Evolutionary conservation across 2,113 vertebrate genomes (phyloP).

Genomic region (Aphelocoma coerulescens): DNA sequence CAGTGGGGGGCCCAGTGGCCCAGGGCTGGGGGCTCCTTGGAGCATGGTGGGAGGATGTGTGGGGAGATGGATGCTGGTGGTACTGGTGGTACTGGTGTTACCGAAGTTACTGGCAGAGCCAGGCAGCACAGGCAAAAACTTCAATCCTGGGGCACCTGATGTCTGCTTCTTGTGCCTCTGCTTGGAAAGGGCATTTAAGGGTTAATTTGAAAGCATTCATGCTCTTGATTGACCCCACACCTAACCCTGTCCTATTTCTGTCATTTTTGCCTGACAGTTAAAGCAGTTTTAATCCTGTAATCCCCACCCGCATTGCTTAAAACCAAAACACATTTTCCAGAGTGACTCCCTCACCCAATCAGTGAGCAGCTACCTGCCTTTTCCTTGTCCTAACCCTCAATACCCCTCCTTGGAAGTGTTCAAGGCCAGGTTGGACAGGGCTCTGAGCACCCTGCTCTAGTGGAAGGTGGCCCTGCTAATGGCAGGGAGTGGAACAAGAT

Average conservation of each 20-base stretch:
- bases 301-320: background rate
- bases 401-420: background rate
- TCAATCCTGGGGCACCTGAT: background rate
- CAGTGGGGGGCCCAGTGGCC: too few species aligned
- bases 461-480: background rate
- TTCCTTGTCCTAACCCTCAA: background rate
- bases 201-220: background rate
- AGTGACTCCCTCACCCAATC: background rate
- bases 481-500: background rate
- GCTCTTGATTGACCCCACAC: background rate
- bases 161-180: background rate
- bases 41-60: rapidly evolving
- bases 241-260: conserved; percentile 30
- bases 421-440: background rate
- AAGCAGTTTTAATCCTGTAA: conserved; percentile 51
- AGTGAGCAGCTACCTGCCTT: background rate
- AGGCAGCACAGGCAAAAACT: rapidly evolving
- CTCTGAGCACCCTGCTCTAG: background rate
- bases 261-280: conserved; percentile 6
- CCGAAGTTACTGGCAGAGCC: background rate
- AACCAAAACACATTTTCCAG: background rate
- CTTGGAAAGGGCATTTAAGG: background rate
- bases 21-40: background rate
- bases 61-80: background rate
- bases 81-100: background rate